Base-by-base conservation (phyloP, 1,140 invertebrate genomes). In the Pseudomyrmex dendroicus region DNA sequence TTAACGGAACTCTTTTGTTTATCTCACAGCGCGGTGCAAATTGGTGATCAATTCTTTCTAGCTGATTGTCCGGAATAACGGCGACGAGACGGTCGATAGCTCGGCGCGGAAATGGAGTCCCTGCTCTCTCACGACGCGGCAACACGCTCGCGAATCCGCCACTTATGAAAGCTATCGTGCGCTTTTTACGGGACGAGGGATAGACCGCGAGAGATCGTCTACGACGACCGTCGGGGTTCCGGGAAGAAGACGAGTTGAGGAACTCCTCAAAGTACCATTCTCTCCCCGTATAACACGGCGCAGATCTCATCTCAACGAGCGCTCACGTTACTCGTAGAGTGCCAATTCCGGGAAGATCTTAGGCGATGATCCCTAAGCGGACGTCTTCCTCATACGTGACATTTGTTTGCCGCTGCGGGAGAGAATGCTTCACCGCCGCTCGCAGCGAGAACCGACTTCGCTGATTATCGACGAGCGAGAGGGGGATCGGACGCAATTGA, bases 281-380 rank as follows among this genome's bases (percentile, higher is more conserved):
- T 78, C 54, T 56, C 25, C 13, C 50, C 46, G 15, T 63, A 13
- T 70, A 35, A 70, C 54, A 70, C 52, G 52, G 52, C 52, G 50
- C 63, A 78, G 76, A 78, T 78, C 35, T 78, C 66, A 78, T 78
- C 76, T 78, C 76, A 78, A 78, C 76, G 76, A 78, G 76, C 64
- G 76, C 54, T 78, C 64, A 78, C 64, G 76, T 78, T 78, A 78
- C 64, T 50, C 54, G 76, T 48, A 59, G 76, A 78, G 76, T 70
- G 64, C 76, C 44, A 78, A 78, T 78, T 78, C 76, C 54, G 76
- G 76, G 44, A 78, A 70, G 76, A 78, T 78, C 44, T 44, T 70
- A 78, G 76, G n/a, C 64, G 76, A 59, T 78, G 76, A 78, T 78
- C 64, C 66, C 20, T 44, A 56, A 70, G 67, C 54, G 76, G 54